Evolutionary conservation across 2,113 vertebrate species (phyloP).

Genomic region (Serinus canaria): DNA sequence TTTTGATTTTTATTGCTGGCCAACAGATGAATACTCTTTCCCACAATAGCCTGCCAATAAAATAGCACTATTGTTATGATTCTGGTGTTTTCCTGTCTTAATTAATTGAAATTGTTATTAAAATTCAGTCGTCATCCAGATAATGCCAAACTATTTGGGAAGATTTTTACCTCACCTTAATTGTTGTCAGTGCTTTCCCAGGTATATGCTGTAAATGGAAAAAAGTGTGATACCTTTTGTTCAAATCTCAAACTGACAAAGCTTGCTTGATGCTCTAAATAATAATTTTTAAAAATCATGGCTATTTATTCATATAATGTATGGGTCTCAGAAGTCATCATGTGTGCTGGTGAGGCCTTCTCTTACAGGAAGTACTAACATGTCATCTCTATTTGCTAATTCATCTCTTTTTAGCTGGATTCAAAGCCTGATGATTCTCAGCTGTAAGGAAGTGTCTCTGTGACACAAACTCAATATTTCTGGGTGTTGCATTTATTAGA

Average conservation of each 20-base stretch:
- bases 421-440: slow-evolving; percentile 11
- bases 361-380: background rate
- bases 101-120: background rate
- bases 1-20: slow-evolving; percentile 25
- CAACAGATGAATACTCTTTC: background rate
- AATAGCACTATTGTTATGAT: background rate
- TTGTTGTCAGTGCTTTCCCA: slow-evolving; percentile 2
- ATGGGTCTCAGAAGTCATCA: background rate
- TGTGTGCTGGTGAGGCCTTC: background rate
- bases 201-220: background rate
- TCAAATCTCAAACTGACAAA: background rate
- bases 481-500: slow-evolving; percentile 2
- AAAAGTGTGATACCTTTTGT: background rate
- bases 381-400: background rate
- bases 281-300: background rate
- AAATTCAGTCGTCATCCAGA: background rate
- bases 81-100: background rate
- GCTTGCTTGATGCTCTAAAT: background rate
- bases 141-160: background rate
- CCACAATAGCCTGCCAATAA: background rate
- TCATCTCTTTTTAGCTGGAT: background rate
- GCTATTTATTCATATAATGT: background rate
- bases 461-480: background rate
- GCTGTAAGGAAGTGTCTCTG: background rate
- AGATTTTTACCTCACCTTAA: background rate